phyloP scores from a whole-genome alignment of 2,888 invertebrate species.

The Dryomyza anilis region DNA sequence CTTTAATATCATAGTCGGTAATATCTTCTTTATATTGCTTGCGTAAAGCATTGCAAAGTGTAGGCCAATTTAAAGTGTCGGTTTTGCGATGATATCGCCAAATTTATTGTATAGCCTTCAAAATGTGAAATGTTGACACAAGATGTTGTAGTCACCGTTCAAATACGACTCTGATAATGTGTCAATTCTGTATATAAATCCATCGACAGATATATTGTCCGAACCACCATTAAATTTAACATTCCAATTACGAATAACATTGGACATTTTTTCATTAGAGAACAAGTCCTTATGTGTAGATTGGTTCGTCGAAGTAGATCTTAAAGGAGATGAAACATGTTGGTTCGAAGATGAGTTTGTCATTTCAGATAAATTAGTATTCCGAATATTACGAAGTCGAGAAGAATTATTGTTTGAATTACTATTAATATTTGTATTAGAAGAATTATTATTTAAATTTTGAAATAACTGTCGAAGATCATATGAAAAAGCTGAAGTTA shows the following conservation, averaged over 20 bases:
- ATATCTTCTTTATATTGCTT: conserved; percentile 12
- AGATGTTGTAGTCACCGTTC: conserved; percentile 5
- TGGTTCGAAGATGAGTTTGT: too few relatives aligned
- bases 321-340: too few relatives aligned
- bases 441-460: too few relatives aligned
- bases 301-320: too few relatives aligned
- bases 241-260: conserved; percentile 22
- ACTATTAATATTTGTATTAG: too few relatives aligned
- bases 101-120: conserved; percentile 4
- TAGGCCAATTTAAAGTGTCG: not conserved
- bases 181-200: conserved; percentile 21
- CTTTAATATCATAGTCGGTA: conserved; percentile 9
- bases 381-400: too few relatives aligned
- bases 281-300: too few relatives aligned
- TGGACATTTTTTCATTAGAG: conserved; percentile 19
- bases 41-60: not conserved
- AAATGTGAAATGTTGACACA: conserved; percentile 18
- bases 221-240: conserved; percentile 9
- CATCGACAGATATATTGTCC: conserved; percentile 20
- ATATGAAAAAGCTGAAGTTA: too few relatives aligned
- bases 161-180: conserved; percentile 9
- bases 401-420: too few relatives aligned
- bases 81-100: conserved; percentile 12
- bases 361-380: too few relatives aligned
- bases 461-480: too few relatives aligned